Base-by-base conservation (phyloP, 2,797 vertebrate species). In the Anguilla marmorata region DNA sequence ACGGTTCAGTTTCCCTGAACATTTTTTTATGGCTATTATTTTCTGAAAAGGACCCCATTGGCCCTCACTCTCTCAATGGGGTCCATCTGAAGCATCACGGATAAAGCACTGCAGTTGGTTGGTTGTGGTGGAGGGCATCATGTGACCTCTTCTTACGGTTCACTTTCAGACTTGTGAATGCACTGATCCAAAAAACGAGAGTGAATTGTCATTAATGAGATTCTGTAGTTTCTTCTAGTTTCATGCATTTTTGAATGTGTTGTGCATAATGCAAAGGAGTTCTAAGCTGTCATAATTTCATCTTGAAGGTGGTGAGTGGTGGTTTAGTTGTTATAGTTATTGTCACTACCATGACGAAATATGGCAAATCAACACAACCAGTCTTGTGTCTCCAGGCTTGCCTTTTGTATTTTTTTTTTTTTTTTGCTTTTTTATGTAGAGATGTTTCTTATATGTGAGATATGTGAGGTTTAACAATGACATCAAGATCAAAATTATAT, bases 231-330 rank as follows among this genome's bases (percentile, higher is more conserved):
- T 90, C 85, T 90, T 60, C 86, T 89, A 89, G 90, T 90, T 72
- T 87, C 90, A 92, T 63, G 74, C 91, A 91, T 91, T 90, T 92
- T 88, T 95, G 94, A 95, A 95, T 95, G 95, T 95, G 91, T 94
- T 90, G 87, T 93, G 92, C 93, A 91, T 79, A 91, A 91, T 91
- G 80, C 63, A 76, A 90, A 90, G 86, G 11, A 79, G 79, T 82
- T 90, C 86, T 89, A 87, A 76, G 89, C 86, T 86, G 72, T 54
- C 88, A 90, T 58, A 89, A 89, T 88, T 91, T 91, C 88, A 84
- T 76, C 80, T 54, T 66, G 27, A 89, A 88, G 85, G 92, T 92
- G 94, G 94, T 94, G 91, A 93, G 93, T 93, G 94, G 94, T 95
- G 94, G 95, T 95, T 94, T 93, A 89, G 87, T 85, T 86, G 87